Evolutionary conservation across 2,113 vertebrate species (phyloP), one percentile per base, ranked within the genome.

Genomic region (Corapipo altera): DNA sequence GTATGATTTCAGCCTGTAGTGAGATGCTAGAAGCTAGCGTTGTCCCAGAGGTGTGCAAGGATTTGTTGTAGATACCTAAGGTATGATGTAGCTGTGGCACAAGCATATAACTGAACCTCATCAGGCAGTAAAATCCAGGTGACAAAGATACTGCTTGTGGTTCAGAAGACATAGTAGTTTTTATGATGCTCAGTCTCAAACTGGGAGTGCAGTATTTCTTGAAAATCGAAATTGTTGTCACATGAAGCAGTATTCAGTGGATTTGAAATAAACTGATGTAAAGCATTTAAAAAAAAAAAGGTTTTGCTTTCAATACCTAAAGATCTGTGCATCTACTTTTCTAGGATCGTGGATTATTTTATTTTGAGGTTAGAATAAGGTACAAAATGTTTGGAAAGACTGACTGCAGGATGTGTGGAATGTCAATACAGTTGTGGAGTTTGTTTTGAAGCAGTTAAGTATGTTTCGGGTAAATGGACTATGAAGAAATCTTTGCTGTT

Each of bases 381-480:
- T 66, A 49, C 6, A 33, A 59, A 89, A 83, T 44, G 4, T 73
- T 67, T 76, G 64, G 37, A 43, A 93, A 46, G 41, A 35, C 15
- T 67, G 23, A 12, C 26, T 77, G n/a, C 23, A 39, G 61, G 46
- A 49, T 69, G 10, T 15, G 4, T 66, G 55, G 18, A 54, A 57
- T 76, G 15, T 51, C 33, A 48, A 0, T 75, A 15, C 17, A 48
- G 22, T 51, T 86, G 28, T 67, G 30, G 11, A 0, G 4, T 2
- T 65, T 92, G 37, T 79, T 84, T 65, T 44, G 28, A 75, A 85
- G 70, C 39, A 65, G 33, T 87, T 95, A 75, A 85, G 28, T 82
- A 21, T 54, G 24, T 81, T 52, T 82, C 2, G 7, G n/a, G 48
- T 88, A 52, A 95, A 55, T 3, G 5, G 35, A 16, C n/a, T 55